phyloP scores from a whole-genome alignment of 2,888 invertebrate genomes.

The Campopleginae sp. region DNA sequence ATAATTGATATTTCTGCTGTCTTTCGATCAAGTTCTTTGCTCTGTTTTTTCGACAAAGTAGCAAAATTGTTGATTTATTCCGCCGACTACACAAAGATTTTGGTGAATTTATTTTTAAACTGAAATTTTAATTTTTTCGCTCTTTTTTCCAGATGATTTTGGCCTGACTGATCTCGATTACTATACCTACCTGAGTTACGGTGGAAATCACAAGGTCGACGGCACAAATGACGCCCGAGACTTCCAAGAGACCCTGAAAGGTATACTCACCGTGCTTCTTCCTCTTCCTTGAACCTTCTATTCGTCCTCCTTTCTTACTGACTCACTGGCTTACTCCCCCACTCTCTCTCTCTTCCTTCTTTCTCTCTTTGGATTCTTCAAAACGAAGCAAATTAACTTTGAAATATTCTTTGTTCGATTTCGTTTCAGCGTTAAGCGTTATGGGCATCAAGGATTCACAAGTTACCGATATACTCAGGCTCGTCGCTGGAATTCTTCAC shows the following conservation, averaged over 20 bases:
- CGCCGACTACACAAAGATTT: neutral
- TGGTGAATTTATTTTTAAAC: neutral
- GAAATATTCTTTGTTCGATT: slow-evolving; percentile 16
- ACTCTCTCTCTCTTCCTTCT: neutral
- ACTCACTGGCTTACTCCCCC: neutral
- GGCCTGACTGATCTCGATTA: slow-evolving; percentile 87
- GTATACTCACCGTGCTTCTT: slow-evolving; percentile 71
- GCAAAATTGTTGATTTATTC: neutral
- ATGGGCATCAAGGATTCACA: slow-evolving; percentile 86
- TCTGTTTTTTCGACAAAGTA: neutral
- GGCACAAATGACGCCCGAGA: slow-evolving; percentile 88
- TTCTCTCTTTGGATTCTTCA: neutral
- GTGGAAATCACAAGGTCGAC: slow-evolving; percentile 86
- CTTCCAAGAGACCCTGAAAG: slow-evolving; percentile 87
- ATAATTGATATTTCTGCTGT: neutral
- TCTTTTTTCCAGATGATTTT: slow-evolving; percentile 84
- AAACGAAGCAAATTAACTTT: neutral
- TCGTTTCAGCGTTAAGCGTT: slow-evolving; percentile 86
- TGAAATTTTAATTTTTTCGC: neutral
- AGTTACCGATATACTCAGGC: slow-evolving; percentile 85
- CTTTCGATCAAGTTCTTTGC: neutral
- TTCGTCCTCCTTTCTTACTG: neutral
- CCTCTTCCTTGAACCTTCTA: slow-evolving; percentile 30
- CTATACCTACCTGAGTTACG: slow-evolving; percentile 87
- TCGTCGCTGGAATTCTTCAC: slow-evolving; percentile 88